Conservation (phyloP, 30 jellyfish, hydroid and myxozoan genomes). For the Hydractinia symbiolongicarpus region DNA sequence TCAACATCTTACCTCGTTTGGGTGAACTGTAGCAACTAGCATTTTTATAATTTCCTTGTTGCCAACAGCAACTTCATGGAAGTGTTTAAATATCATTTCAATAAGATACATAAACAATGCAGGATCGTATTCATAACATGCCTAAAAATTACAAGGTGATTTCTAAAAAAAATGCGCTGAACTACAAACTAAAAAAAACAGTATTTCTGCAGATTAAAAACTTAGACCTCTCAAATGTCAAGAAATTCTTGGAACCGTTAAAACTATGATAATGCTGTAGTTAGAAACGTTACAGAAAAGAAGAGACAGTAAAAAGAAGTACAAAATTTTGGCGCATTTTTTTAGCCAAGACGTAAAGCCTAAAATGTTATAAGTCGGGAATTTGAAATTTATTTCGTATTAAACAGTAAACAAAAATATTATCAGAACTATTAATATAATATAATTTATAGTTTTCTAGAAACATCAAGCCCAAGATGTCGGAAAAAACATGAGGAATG, state of each 20-base stretch:
- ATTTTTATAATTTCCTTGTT: conserved; percentile 49
- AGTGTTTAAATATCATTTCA: conserved; percentile 47
- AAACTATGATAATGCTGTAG: too few relatives aligned
- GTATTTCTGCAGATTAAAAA: neutral
- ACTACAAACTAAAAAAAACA: neutral
- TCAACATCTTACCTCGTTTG: conserved; percentile 57
- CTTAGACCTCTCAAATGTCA: neutral
- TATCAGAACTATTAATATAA: too few relatives aligned
- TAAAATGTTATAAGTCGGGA: too few relatives aligned
- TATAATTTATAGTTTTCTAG: too few relatives aligned
- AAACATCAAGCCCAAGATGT: too few relatives aligned
- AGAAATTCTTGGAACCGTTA: neutral
- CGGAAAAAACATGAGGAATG: too few relatives aligned
- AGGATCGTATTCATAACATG: conserved; percentile 78
- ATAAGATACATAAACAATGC: conserved; percentile 51
- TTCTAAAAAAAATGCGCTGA: neutral
- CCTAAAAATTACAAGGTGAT: conserved; percentile 29
- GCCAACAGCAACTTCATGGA: conserved; percentile 59
- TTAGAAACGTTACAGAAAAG: neutral
- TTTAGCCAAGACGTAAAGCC: too few relatives aligned
- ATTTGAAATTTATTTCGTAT: too few relatives aligned
- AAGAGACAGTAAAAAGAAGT: too few relatives aligned
- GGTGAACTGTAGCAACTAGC: conserved; percentile 63
- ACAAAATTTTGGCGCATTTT: too few relatives aligned
- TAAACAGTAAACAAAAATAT: too few relatives aligned